Base-by-base conservation (phyloP, 2,113 vertebrate species). In the Rhinogobius similis region DNA sequence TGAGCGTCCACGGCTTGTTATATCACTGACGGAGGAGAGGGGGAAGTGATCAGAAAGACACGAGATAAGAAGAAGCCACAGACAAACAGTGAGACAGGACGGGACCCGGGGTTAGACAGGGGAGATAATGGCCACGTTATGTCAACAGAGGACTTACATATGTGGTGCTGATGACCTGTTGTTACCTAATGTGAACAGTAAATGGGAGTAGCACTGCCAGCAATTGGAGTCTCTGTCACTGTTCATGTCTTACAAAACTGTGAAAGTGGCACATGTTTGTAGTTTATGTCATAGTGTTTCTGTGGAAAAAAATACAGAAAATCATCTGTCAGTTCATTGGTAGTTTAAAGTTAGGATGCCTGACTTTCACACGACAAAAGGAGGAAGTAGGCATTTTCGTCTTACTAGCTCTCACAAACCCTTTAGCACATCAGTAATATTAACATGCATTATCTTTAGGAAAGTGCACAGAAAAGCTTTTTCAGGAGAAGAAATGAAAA, bases 111-210 rank as follows among this genome's bases (percentile, higher is more conserved):
- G 43, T 5, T n/a, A 14, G 63, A 50, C 72, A 53, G 41, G 20
- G 53, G 48, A 72, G 78, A 83, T 89, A 87, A 90, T 82, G 76
- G 82, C 65, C 65, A 65, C 59, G 77, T 84, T 81, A 62, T 80
- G 78, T 86, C 82, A 84, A 83, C 84, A 87, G 79, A 77, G 68
- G 56, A 62, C 41, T 21, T 41, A 23, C 69, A 82, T 80, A 65
- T 55, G 36, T 70, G 70, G 73, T 66, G 46, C 73, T 79, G 75
- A 77, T 75, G 63, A 26, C 46, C 52, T 61, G 78, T 86, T 61
- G 77, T 86, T 84, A 77, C 79, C 75, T 55, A 81, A 84, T 38
- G 32, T 85, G 68, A 71, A 26, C n/a, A 14, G 86, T 62, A 79
- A 88, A 77, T 77, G 75, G 68, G 64, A 78, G 67, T 9, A 12